Percentiles rank a stretch among this genome's conserved stretches.
These are phyloP conservation scores for Sceloporus undulatus DNA, from an alignment of 2,113 vertebrate genomes.

Conservation along the genomic window DNA sequence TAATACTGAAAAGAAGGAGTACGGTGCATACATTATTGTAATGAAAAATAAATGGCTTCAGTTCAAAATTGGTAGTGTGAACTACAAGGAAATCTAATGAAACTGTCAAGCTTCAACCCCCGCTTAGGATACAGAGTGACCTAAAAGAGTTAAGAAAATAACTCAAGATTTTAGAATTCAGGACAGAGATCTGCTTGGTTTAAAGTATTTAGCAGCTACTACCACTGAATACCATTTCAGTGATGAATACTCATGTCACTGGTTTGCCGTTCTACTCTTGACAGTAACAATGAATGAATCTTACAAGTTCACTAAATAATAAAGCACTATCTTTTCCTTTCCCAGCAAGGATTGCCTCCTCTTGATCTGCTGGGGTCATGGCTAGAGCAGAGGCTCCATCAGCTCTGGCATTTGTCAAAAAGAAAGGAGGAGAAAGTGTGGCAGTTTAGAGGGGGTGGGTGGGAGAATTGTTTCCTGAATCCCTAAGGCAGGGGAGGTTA, in stretches of 20 bases:
- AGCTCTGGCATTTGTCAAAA: not conserved
- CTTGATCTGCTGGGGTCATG: not conserved
- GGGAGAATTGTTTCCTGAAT: not conserved
- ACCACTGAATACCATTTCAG: not conserved
- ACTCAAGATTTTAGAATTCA: not conserved
- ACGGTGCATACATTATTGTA: not conserved
- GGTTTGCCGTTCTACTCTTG: not conserved
- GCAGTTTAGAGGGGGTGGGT: not conserved
- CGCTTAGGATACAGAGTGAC: not conserved
- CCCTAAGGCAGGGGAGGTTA: not conserved
- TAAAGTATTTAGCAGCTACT: constrained; percentile 13
- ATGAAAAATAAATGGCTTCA: not conserved
- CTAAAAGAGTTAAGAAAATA: constrained; percentile 4
- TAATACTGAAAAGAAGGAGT: not conserved
- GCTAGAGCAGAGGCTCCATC: constrained; percentile 1
- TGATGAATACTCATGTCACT: not conserved
- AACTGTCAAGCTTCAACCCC: not conserved
- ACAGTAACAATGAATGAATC: constrained; percentile 10
- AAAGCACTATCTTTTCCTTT: not conserved
- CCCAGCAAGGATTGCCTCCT: not conserved
- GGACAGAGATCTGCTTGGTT: not conserved
- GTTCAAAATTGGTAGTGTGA: not conserved
- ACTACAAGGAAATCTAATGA: not conserved
- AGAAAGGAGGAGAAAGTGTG: not conserved
- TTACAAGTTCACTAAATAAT: constrained; percentile 8